Percentiles rank a stretch among this genome's conserved stretches.
These are phyloP conservation scores for Zoanthus sansibaricus DNA, from an alignment of 92 coral and sea anemone species.

Conservation along the genomic window DNA sequence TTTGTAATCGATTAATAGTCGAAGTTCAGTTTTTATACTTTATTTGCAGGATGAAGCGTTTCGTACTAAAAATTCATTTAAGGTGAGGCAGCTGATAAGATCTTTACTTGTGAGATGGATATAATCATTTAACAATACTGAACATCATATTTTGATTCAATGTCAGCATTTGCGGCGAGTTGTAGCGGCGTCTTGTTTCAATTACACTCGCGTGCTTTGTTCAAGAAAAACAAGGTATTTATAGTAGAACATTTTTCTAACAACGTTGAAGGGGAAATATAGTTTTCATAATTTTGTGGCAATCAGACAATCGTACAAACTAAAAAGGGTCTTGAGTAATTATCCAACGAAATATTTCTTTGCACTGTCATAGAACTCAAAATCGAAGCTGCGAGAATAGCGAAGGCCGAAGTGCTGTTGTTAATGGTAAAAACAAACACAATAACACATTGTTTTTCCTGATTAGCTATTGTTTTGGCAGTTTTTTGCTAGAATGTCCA, in stretches of 20 bases:
- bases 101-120: not conserved
- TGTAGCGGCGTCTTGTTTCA: not conserved
- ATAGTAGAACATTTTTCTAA: not conserved
- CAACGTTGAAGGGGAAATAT: not conserved
- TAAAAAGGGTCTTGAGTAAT: not conserved
- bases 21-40: not conserved
- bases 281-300: not conserved
- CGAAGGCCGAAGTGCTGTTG: not conserved
- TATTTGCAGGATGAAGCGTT: not conserved
- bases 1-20: slow-evolving; percentile 7
- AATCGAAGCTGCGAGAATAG: too few species aligned
- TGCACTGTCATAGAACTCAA: not conserved
- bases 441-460: slow-evolving; percentile 15
- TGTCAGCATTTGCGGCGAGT: not conserved
- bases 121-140: not conserved
- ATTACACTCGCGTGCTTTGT: not conserved
- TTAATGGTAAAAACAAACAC: slow-evolving; percentile 3
- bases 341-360: not conserved
- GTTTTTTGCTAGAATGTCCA: not conserved
- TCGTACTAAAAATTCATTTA: not conserved
- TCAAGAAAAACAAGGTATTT: not conserved
- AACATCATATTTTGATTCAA: not conserved
- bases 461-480: not conserved
- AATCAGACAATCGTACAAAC: not conserved
- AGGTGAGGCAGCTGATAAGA: not conserved